Conservation (phyloP, 92 coral and sea anemone species). For the Anthopleura xanthogrammica region DNA sequence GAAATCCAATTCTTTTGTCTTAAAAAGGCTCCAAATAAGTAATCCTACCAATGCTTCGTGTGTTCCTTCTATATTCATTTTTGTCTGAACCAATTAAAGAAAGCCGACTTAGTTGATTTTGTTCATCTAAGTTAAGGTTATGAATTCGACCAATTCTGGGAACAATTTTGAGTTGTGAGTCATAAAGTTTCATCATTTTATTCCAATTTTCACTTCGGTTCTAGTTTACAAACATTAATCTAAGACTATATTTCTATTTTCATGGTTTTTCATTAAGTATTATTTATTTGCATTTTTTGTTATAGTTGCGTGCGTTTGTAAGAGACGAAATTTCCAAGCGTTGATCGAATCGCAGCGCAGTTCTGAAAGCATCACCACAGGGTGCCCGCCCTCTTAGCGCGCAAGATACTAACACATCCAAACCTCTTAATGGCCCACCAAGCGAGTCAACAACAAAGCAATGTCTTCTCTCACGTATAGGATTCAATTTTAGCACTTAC, state of each 20-base stretch:
- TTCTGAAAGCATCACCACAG: background rate
- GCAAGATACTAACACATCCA: background rate
- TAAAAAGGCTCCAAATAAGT: background rate
- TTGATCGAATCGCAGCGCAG: background rate
- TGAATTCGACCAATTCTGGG: no score
- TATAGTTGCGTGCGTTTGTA: no score
- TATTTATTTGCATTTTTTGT: no score
- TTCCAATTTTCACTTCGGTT: no score
- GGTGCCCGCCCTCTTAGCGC: background rate
- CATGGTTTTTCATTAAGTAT: no score
- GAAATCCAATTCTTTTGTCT: no score
- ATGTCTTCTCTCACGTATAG: background rate
- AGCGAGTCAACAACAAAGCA: background rate
- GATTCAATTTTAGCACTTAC: background rate
- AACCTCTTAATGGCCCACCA: slow-evolving; percentile 11
- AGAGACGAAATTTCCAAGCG: background rate
- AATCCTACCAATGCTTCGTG: background rate
- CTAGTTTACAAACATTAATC: no score
- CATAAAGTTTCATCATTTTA: no score
- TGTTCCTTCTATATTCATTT: background rate
- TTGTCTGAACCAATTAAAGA: background rate
- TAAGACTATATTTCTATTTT: background rate
- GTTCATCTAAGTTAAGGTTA: background rate
- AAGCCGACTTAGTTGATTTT: background rate
- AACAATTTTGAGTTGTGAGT: no score